Conservation (phyloP, 2,797 vertebrate genomes). For the Thamnophis elegans region DNA sequence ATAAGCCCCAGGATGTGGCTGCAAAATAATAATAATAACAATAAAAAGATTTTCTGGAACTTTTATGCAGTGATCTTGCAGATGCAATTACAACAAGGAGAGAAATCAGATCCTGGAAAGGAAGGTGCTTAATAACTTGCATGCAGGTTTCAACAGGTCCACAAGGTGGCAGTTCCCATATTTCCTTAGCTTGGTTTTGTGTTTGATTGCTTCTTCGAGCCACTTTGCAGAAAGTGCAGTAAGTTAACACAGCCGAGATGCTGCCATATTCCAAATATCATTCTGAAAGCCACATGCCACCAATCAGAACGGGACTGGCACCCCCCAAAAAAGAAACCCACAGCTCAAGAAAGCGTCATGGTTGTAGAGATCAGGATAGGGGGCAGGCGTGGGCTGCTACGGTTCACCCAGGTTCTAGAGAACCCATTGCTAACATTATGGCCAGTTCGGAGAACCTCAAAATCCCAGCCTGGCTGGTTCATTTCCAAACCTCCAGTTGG, state of each 20-base stretch:
- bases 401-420: no score
- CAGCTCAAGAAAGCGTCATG: neutral
- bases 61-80: neutral
- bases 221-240: no score
- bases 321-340: neutral
- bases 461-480: no score
- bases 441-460: no score
- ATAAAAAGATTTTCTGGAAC: neutral
- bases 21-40: neutral
- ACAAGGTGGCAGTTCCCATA: neutral
- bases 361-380: neutral
- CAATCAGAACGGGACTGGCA: neutral
- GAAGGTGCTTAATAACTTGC: neutral
- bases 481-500: no score
- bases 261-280: neutral
- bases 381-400: no score
- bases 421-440: no score
- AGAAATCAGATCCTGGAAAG: neutral
- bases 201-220: neutral
- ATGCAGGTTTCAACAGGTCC: neutral
- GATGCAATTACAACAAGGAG: neutral
- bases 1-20: neutral
- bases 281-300: neutral
- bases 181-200: neutral
- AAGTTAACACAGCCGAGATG: neutral